phyloP scores from a whole-genome alignment of 2,888 invertebrate genomes.

The Reticulitermes lucifugus region DNA sequence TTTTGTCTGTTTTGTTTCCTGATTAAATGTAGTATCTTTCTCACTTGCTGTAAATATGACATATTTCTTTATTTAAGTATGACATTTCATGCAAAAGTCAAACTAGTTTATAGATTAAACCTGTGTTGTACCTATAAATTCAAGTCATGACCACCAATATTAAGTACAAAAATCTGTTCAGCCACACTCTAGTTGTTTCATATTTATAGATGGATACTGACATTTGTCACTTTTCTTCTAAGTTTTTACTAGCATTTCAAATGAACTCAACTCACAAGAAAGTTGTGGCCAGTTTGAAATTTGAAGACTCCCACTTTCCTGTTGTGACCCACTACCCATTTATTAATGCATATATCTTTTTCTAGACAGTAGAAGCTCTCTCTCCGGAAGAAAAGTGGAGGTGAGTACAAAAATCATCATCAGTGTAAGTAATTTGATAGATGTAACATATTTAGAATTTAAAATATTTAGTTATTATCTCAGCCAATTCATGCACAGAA shows the following conservation, averaged over 20 bases:
- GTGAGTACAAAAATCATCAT: constrained; percentile 62
- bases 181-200: background rate
- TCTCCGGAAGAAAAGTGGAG: constrained; percentile 82
- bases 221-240: background rate
- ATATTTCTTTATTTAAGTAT: too few relatives aligned
- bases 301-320: background rate
- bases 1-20: too few relatives aligned
- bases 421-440: background rate
- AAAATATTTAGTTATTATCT: too few relatives aligned
- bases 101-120: background rate
- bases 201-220: background rate
- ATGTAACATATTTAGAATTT: background rate
- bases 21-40: too few relatives aligned
- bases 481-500: too few relatives aligned
- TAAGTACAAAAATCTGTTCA: background rate
- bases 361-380: constrained; percentile 77
- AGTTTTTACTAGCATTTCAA: background rate
- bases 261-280: background rate
- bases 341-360: background rate
- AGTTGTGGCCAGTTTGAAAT: background rate
- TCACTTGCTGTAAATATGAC: too few relatives aligned
- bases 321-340: background rate
- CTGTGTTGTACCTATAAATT: background rate
- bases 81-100: background rate
- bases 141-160: background rate